Percentiles rank a stretch among this genome's conserved stretches.
These are phyloP conservation scores for Crotalus tigris DNA, from an alignment of 2,113 vertebrate species.

Conservation along the genomic window DNA sequence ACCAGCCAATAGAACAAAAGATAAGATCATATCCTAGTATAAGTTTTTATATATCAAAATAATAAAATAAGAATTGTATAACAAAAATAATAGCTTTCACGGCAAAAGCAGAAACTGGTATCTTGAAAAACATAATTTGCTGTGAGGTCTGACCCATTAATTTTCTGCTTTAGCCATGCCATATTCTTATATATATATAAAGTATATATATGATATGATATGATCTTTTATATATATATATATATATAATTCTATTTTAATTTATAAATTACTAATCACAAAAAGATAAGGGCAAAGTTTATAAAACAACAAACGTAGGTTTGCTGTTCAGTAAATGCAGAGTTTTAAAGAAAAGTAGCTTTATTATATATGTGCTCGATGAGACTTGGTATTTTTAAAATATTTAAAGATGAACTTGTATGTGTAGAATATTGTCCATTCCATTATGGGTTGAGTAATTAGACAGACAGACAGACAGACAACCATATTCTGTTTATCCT, in stretches of 20 bases:
- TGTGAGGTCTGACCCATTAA: neutral
- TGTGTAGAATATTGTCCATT: neutral
- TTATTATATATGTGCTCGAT: neutral
- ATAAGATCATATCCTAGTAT: neutral
- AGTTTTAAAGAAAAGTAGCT: neutral
- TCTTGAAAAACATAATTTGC: neutral
- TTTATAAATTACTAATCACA: neutral
- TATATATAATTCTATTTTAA: neutral
- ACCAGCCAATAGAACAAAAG: neutral
- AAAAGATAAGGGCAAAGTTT: neutral
- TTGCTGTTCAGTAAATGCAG: neutral
- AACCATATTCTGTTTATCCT: neutral
- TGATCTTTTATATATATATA: no score
- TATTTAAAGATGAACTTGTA: neutral
- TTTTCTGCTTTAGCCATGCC: neutral
- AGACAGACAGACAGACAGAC: no score
- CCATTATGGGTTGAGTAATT: neutral
- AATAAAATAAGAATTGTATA: neutral
- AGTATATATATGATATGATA: no score
- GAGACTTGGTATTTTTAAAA: neutral
- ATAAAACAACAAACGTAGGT: neutral
- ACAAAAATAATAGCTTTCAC: neutral
- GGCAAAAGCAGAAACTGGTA: neutral
- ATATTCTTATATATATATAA: neutral
- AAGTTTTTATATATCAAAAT: neutral